A percentile compares a stretch with the other conserved stretches of the same genome.
These are phyloP conservation scores for Etheostoma perlongum DNA, from an alignment of 2,797 vertebrate genomes.

Conservation along the genomic window DNA sequence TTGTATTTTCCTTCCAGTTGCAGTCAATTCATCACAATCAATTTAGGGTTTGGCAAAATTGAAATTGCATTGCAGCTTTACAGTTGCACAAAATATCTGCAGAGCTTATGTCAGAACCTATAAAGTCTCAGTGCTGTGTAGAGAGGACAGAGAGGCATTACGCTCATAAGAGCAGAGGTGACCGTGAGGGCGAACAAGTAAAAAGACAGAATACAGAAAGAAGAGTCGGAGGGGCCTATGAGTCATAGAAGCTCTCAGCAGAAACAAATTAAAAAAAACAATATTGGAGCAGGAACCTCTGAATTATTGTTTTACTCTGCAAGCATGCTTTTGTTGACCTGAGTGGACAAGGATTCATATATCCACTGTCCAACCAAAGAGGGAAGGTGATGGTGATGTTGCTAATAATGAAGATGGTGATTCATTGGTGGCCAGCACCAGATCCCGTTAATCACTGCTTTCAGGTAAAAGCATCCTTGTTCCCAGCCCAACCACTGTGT, in stretches of 20 bases:
- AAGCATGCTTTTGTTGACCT: constrained; percentile 31
- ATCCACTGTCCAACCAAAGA: constrained; percentile 11
- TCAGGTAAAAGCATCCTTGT: background rate
- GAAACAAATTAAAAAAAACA: constrained; percentile 62
- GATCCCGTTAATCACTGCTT: constrained; percentile 1
- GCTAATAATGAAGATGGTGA: background rate
- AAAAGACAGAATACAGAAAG: constrained; percentile 18
- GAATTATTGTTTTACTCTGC: constrained; percentile 28
- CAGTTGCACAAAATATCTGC: constrained; percentile 34
- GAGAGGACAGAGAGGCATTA: background rate
- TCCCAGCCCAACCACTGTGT: background rate
- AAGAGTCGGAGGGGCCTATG: constrained; percentile 28
- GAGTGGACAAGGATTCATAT: constrained; percentile 7
- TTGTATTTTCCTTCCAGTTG: background rate
- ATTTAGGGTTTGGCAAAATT: constrained; percentile 1
- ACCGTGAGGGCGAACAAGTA: constrained; percentile 13
- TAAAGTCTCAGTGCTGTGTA: background rate
- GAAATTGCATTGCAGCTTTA: constrained; percentile 1
- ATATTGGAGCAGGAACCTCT: constrained; percentile 52
- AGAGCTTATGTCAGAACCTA: background rate
- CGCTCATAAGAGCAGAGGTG: constrained; percentile 14
- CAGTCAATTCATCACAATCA: constrained; percentile 3
- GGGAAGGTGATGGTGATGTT: background rate
- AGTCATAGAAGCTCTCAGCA: constrained; percentile 48
- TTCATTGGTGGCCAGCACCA: background rate